Evolutionary conservation across 2,888 invertebrate genomes (phyloP), one percentile per base, ranked within the genome.

Genomic region (Uloborus plumipes): DNA sequence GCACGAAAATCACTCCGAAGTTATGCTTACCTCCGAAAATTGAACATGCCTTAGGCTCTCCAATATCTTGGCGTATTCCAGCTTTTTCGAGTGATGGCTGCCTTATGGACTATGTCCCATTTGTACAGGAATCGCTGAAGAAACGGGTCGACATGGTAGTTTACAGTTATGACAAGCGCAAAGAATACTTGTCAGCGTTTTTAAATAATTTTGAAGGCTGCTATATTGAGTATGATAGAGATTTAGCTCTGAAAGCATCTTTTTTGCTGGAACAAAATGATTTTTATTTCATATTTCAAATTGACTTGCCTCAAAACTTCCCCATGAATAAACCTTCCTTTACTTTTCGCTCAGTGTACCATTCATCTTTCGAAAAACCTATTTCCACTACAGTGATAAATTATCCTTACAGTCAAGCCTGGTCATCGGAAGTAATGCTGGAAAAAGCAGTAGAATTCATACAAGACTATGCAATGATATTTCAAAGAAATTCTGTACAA

Each of bases 81-180:
- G 69, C 80, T 15, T 70, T 81, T 20, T 53, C 80, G 9, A 74
- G 70, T 39, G 80, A 81, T 74, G 80, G 80, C 22, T 81, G 80
- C 64, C 66, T 81, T 16, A 81, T 81, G 80, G 80, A 81, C 51
- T 81, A 81, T 50, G 80, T 81, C 1, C 80, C 80, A 18, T 81
- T 81, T 51, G 80, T 81, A 47, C 80, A 81, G 39, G 80, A 74
- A 14, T 81, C 80, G 20, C 58, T 81, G n/a, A 74, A 81, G 26
- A 81, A 81, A 13, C 20, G 80, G 15, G 70, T 81, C 15, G 80
- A 81, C 20, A 81, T 70, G 61, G 64, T 81, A 6, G 62, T 64
- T 0, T 74, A 74, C 51, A 81, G 74, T 51, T 81, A 74, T 50
- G 74, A 74, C 20, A 74, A 74, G 47, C 53, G 80, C n/a, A 81